A percentile compares a stretch with the other conserved stretches of the same genome.
phyloP scores from a whole-genome alignment of 2,888 invertebrate species.

The Nomada hirtipes region DNA sequence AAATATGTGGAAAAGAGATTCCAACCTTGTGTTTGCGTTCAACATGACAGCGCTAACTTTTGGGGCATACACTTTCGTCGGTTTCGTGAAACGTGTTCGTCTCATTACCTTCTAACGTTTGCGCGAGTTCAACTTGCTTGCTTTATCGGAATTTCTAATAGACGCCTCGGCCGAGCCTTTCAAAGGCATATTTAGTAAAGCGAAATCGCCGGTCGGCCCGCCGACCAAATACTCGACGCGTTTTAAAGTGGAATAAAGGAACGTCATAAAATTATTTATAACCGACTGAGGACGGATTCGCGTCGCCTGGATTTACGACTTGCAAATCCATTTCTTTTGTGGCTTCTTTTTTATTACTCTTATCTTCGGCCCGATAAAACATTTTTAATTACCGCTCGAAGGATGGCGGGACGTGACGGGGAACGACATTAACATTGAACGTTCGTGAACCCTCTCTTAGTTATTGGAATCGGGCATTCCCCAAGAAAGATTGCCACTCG shows the following conservation, averaged over 20 bases:
- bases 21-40: conserved; percentile 42
- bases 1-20: not conserved
- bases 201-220: conserved; percentile 1
- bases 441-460: not conserved
- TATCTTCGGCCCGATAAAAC: not conserved
- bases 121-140: conserved; percentile 18
- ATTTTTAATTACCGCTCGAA: conserved; percentile 10
- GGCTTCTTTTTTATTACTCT: not conserved
- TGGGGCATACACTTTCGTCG: conserved; percentile 43
- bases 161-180: not conserved
- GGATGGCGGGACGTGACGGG: not conserved
- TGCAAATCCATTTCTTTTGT: conserved; percentile 6
- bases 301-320: conserved; percentile 15
- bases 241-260: not conserved
- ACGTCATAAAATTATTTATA: conserved; percentile 17
- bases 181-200: conserved; percentile 10
- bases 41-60: conserved; percentile 55
- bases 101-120: conserved; percentile 53
- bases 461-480: not conserved
- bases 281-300: not conserved
- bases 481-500: not conserved
- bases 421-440: not conserved
- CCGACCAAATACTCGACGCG: not conserved
- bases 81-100: conserved; percentile 29
- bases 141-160: conserved; percentile 41